Evolutionary conservation across 2,888 invertebrate species (phyloP), one percentile per base, ranked within the genome.

Genomic region (Amiota mariae): DNA sequence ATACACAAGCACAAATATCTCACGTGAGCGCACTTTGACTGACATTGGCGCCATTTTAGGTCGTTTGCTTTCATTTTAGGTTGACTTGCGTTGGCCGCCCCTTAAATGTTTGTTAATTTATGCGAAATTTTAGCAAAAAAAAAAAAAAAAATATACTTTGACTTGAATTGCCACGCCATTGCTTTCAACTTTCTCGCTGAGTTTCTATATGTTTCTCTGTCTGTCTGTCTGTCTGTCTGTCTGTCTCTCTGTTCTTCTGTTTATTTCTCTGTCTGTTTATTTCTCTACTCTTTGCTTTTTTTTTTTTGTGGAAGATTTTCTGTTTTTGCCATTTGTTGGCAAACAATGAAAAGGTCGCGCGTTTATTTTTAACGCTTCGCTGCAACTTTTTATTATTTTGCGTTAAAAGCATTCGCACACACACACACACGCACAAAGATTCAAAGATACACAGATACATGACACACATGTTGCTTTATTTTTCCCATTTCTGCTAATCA

Each of bases 61-160:
- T 2, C 36, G 36, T 36, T 18, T 15, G 18, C 57, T 15, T 11
- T 4, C 15, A n/a, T 59, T 59, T 59, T 36, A 36, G 36, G 24
- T 18, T n/a, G 64, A 47, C n/a, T 47, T 64, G 64, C 18, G 48
- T 15, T 12, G 36, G 67, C 24, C 20, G 67, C 61, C 57, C 56
- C 63, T 72, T 73, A 70, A 72, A 48, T 70, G 73, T 72, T 51
- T 51, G 51, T 20, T 83, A 84, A 84, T 83, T 83, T 83, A 83
- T 84, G 85, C 80, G 78, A 78, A 80, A 78, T 81, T 84, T 82
- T 80, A 82, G 81, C 80, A 84, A 73, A 36, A 36, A n/a, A n/a
- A n/a, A n/a, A n/a, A n/a, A n/a, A n/a, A n/a, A n/a, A n/a, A n/a
- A n/a, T n/a, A 36, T 36, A 36, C 36, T 36, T 36, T 36, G 36